Evolutionary conservation across 1,140 invertebrate genomes (phyloP).

Genomic region (Bombus sibiricus): DNA sequence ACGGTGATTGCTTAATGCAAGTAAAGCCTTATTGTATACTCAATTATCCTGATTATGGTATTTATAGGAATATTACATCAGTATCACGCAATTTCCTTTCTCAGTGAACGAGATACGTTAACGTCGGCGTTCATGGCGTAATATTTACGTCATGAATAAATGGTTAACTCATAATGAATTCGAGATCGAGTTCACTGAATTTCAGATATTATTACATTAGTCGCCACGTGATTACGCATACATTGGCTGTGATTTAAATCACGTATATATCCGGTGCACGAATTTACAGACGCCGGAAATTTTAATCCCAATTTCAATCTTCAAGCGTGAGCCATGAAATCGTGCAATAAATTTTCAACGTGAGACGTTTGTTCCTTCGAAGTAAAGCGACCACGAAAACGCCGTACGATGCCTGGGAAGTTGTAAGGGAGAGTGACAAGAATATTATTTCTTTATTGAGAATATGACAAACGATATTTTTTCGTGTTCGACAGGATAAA

Average conservation of each 20-base stretch:
- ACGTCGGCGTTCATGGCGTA: background rate
- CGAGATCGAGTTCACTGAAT: slow-evolving; percentile 7
- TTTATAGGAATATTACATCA: background rate
- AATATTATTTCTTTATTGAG: background rate
- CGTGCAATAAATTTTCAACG: slow-evolving; percentile 25
- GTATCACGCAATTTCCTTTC: too few species aligned
- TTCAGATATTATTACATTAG: slow-evolving; percentile 24
- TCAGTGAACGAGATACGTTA: background rate
- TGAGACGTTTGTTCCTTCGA: background rate
- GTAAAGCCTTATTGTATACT: background rate
- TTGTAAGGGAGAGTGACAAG: background rate
- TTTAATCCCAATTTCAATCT: slow-evolving; percentile 43
- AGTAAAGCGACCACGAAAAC: background rate
- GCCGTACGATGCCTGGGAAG: background rate
- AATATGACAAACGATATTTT: background rate
- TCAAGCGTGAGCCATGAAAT: background rate
- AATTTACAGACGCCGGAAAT: slow-evolving; percentile 19
- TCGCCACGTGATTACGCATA: slow-evolving; percentile 20
- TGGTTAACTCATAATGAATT: slow-evolving; percentile 3
- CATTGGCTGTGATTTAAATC: slow-evolving; percentile 22
- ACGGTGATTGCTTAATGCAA: background rate
- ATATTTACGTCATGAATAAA: slow-evolving; percentile 9
- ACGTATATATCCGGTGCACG: background rate
- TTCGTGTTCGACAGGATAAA: background rate
- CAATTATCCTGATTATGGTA: background rate